These are phyloP conservation scores for Brevimyrus niger DNA, from an alignment of 2,113 vertebrate genomes.

Conservation along the genomic window DNA sequence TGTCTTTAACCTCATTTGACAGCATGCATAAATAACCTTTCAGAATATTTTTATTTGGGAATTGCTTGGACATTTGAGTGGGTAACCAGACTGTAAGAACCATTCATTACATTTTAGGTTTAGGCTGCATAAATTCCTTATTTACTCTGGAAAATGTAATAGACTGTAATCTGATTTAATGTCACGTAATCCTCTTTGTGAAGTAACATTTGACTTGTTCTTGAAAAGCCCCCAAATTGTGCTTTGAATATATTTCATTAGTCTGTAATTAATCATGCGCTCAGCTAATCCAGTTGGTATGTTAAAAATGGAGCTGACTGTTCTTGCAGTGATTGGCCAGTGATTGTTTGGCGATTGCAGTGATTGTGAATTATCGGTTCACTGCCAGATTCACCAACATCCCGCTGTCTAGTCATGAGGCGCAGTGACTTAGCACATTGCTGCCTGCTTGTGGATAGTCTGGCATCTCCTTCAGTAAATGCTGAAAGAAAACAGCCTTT, in stretches of 20 bases:
- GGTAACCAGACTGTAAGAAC: not conserved
- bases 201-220: not conserved
- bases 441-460: not conserved
- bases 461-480: not conserved
- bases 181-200: not conserved
- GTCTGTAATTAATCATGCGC: not conserved
- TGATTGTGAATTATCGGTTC: not conserved
- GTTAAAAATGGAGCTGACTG: not conserved
- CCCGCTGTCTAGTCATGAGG: not conserved
- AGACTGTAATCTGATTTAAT: conserved; percentile 1
- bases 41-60: not conserved
- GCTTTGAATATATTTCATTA: not conserved
- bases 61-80: not conserved
- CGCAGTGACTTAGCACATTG: not conserved
- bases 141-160: not conserved
- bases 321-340: not conserved
- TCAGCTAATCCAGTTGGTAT: not conserved
- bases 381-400: not conserved
- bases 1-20: not conserved
- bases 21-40: not conserved
- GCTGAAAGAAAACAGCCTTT: not conserved
- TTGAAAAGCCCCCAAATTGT: not conserved
- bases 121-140: not conserved
- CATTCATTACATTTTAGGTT: not conserved
- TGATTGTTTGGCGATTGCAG: not conserved